These are phyloP conservation scores for Mythimna vitellina DNA, from an alignment of 2,888 invertebrate genomes.

Conservation along the genomic window DNA sequence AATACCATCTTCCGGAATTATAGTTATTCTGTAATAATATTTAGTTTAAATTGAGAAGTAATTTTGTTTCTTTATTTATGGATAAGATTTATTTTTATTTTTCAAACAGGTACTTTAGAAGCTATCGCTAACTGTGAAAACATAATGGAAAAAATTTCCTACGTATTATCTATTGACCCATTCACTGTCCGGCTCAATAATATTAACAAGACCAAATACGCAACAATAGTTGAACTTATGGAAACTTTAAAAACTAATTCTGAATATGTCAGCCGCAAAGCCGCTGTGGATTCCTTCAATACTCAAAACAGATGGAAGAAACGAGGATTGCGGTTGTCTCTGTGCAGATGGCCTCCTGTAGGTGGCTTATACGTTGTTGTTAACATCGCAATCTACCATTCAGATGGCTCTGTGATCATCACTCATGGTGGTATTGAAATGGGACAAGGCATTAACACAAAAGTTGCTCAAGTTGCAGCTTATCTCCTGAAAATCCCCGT, in stretches of 20 bases:
- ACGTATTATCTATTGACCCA: slow-evolving; percentile 89
- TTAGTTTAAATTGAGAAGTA: too few relatives aligned
- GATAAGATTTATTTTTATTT: slow-evolving; percentile 11
- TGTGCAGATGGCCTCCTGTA: slow-evolving; percentile 91
- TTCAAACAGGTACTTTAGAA: slow-evolving; percentile 86
- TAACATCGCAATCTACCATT: slow-evolving; percentile 66
- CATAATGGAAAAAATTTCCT: slow-evolving; percentile 92
- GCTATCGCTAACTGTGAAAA: slow-evolving; percentile 63
- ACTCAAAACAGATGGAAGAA: slow-evolving; percentile 93
- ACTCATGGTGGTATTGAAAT: slow-evolving; percentile 93
- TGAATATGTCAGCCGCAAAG: slow-evolving; percentile 87
- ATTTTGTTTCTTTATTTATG: too few relatives aligned
- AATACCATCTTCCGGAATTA: too few relatives aligned
- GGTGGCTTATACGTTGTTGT: slow-evolving; percentile 80
- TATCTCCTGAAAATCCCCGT: slow-evolving; percentile 92
- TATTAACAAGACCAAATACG: slow-evolving; percentile 72
- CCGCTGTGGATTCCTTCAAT: slow-evolving; percentile 89
- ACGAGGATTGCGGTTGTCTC: slow-evolving; percentile 90
- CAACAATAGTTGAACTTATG: slow-evolving; percentile 82
- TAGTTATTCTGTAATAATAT: too few relatives aligned
- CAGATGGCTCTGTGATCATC: slow-evolving; percentile 93
- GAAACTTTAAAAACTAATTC: slow-evolving; percentile 86
- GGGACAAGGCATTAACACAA: slow-evolving; percentile 95
- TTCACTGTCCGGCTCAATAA: slow-evolving; percentile 89
- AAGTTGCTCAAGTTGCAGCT: slow-evolving; percentile 92